Percentiles rank a stretch among this genome's conserved stretches.
These are phyloP conservation scores for Brachymystax lenok DNA, from an alignment of 2,797 vertebrate species.

Conservation along the genomic window DNA sequence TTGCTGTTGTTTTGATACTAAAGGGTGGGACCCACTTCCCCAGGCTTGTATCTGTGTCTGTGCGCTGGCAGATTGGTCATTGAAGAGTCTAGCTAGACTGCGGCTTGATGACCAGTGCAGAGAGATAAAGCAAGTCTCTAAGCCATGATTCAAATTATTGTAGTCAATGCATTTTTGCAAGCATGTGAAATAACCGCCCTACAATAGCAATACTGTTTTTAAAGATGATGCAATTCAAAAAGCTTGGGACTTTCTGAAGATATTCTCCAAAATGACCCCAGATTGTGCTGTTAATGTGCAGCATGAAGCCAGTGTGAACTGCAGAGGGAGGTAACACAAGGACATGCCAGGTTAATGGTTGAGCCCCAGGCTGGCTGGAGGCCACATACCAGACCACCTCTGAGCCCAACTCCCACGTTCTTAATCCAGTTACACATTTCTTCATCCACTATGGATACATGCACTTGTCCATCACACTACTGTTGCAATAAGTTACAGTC, in stretches of 20 bases:
- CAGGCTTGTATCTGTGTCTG: constrained; percentile 4
- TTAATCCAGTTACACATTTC: constrained; percentile 55
- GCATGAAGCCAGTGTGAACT: constrained; percentile 17
- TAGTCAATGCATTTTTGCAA: background rate
- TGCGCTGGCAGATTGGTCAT: background rate
- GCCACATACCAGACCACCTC: constrained; percentile 58
- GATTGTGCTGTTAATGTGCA: background rate
- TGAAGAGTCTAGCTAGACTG: background rate
- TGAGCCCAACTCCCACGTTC: constrained; percentile 42
- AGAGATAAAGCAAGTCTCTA: background rate
- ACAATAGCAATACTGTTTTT: background rate
- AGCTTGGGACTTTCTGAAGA: background rate
- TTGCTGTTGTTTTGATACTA: background rate
- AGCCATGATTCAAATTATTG: background rate
- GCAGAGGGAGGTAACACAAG: constrained; percentile 16
- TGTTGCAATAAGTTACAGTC: constrained; percentile 16
- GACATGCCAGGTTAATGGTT: constrained; percentile 53
- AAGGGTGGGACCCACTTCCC: background rate
- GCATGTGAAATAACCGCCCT: background rate
- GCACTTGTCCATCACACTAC: constrained; percentile 2
- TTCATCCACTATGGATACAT: constrained; percentile 40
- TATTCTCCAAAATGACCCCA: background rate
- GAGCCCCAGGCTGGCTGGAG: constrained; percentile 48
- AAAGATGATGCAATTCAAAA: constrained; percentile 7
- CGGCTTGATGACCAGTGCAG: too few relatives aligned